These are phyloP conservation scores for Eilema caniola DNA, from an alignment of 2,888 invertebrate genomes.

Conservation along the genomic window DNA sequence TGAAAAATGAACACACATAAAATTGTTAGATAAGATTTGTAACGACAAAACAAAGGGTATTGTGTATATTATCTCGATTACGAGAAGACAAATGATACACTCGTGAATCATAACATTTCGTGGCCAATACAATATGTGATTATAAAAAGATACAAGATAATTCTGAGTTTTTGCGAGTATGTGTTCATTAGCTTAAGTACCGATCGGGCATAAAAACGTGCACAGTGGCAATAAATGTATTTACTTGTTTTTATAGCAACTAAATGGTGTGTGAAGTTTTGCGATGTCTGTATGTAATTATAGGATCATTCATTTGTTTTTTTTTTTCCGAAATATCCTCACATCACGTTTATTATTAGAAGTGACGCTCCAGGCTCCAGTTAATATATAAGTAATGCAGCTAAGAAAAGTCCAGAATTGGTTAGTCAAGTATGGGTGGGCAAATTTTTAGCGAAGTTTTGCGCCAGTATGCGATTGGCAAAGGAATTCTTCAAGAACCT, in stretches of 20 bases:
- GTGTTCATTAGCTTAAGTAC: background rate
- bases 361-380: background rate
- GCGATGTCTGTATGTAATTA: background rate
- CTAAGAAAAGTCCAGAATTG: no score
- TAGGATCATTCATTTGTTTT: no score
- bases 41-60: slow-evolving; percentile 47
- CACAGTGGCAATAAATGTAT: background rate
- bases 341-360: background rate
- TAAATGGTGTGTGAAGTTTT: background rate
- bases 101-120: slow-evolving; percentile 40
- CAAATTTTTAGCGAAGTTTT: background rate
- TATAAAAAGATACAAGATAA: background rate
- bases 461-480: no score
- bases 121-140: slow-evolving; percentile 19
- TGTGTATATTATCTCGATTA: slow-evolving; percentile 45
- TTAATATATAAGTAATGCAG: background rate
- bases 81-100: slow-evolving; percentile 30
- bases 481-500: no score
- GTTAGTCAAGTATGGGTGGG: background rate
- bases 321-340: background rate
- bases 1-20: background rate
- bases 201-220: background rate
- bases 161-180: background rate
- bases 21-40: slow-evolving; percentile 27
- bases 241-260: background rate